Base-by-base conservation (phyloP, 2,888 invertebrate genomes). In the Strigamia maritima region DNA sequence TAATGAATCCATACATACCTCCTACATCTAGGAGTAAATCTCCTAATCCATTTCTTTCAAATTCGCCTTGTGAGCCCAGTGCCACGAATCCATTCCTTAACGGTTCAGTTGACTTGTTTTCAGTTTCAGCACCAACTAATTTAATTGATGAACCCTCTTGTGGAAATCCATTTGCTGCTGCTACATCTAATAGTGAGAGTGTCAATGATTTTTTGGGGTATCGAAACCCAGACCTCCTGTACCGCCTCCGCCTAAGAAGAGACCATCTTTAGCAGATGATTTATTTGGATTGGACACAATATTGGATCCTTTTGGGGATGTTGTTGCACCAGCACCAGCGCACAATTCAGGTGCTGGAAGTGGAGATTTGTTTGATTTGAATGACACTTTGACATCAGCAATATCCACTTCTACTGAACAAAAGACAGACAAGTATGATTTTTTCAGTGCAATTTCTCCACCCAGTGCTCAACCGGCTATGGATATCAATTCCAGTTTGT, bases 41-140 rank as follows among this genome's bases (percentile, higher is more conserved):
- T 7, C 79, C 75, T 8, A 79, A 79, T 44, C 79, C 79, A 40
- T 79, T 79, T 35, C 22, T 79, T 19, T 28, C 75, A 12, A 75
- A 75, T 74, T 35, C 60, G 14, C 26, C 40, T 2, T 75, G 26
- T 10, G 77, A 76, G 65, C 65, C 76, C 16, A 44, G 28, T 22
- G 28, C 76, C 31, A 79, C 77, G 4, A 81, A 82, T 75, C 82
- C 81, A 75, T 82, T 81, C 31, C 54, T 82, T 3, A 75, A 40
- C 35, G 79, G 77, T 7, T 16, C 35, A 3, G 16, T 40, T 10
- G 26, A 16, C 26, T n/a, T 35, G 26, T 49, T 49, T 22, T 75
- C 44, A 40, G 26, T 16, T 16, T 35, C 31, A 1, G 38, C 22
- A 19, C 76, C 44, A 44, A 10, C 28, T n/a, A 74, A 35, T 35